Percentiles rank a stretch among this genome's conserved stretches.
These are phyloP conservation scores for Enoplosus armatus DNA, from an alignment of 2,797 vertebrate genomes.

Conservation along the genomic window DNA sequence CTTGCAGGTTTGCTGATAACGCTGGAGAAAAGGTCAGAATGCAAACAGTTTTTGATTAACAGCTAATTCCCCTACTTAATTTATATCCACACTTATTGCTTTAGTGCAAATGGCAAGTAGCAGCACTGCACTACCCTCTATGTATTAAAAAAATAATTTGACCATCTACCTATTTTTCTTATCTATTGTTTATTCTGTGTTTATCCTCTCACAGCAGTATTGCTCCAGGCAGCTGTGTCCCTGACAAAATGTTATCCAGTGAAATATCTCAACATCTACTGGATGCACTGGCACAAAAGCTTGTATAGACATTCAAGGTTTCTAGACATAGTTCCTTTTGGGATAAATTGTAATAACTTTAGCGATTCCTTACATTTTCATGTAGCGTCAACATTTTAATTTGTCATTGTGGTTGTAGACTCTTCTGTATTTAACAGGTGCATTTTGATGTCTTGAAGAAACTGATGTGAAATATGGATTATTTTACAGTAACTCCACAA, in stretches of 20 bases:
- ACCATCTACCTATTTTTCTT: not conserved
- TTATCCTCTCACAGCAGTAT: not conserved
- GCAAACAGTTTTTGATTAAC: slow-evolving; percentile 19
- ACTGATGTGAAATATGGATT: too few relatives aligned
- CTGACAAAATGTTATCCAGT: not conserved
- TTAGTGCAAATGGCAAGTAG: not conserved
- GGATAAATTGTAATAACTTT: not conserved
- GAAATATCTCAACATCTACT: not conserved
- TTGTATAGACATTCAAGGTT: not conserved
- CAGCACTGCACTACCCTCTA: not conserved
- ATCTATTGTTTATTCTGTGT: slow-evolving; percentile 8
- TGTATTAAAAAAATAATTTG: not conserved
- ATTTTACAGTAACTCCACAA: not conserved
- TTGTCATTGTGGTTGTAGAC: not conserved
- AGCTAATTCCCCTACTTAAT: slow-evolving; percentile 12
- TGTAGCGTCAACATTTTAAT: not conserved
- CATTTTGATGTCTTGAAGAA: too few relatives aligned
- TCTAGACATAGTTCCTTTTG: not conserved
- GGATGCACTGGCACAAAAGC: not conserved
- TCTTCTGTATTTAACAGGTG: too few relatives aligned
- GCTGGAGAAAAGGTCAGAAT: slow-evolving; percentile 4
- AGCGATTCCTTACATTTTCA: not conserved
- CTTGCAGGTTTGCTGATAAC: slow-evolving; percentile 15
- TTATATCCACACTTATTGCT: slow-evolving; percentile 7
- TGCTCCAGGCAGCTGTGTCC: not conserved